Evolutionary conservation across 2,888 invertebrate genomes (phyloP).

Genomic region (Hoplodrina ambigua): DNA sequence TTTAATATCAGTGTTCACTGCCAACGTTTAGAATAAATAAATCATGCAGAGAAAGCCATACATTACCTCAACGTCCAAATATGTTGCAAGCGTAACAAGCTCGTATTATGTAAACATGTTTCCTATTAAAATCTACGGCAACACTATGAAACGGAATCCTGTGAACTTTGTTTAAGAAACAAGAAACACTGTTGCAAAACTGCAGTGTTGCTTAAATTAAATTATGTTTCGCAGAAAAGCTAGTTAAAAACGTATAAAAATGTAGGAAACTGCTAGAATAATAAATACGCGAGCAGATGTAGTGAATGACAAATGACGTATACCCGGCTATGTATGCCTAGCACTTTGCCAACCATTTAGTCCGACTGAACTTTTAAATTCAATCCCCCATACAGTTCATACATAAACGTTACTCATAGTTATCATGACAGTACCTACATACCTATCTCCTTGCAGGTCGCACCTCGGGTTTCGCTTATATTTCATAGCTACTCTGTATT

Average conservation of each 20-base stretch:
- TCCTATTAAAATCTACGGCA: constrained; percentile 35
- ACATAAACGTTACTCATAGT: too few relatives aligned
- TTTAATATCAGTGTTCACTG: background rate
- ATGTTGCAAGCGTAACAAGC: constrained; percentile 32
- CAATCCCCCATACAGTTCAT: too few relatives aligned
- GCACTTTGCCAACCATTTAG: too few relatives aligned
- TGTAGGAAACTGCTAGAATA: constrained; percentile 31
- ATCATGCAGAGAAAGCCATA: constrained; percentile 24
- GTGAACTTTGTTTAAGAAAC: constrained; percentile 27
- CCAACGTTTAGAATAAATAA: constrained; percentile 21
- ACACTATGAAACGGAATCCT: constrained; percentile 29
- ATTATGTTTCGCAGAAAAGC: constrained; percentile 24
- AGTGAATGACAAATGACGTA: constrained; percentile 5
- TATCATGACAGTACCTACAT: too few relatives aligned
- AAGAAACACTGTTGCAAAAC: constrained; percentile 30
- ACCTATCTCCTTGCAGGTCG: too few relatives aligned
- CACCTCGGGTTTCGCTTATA: too few relatives aligned
- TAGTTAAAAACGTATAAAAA: constrained; percentile 40
- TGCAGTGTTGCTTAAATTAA: constrained; percentile 22
- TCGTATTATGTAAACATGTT: constrained; percentile 49
- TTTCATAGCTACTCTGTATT: too few relatives aligned
- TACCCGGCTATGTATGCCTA: too few relatives aligned
- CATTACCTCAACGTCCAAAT: constrained; percentile 44
- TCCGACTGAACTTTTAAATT: too few relatives aligned
- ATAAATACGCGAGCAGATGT: constrained; percentile 17